Percentiles rank a stretch among this genome's conserved stretches.
Evolutionary conservation across 1,140 invertebrate species (phyloP).

Genomic region (Sipha flava): DNA sequence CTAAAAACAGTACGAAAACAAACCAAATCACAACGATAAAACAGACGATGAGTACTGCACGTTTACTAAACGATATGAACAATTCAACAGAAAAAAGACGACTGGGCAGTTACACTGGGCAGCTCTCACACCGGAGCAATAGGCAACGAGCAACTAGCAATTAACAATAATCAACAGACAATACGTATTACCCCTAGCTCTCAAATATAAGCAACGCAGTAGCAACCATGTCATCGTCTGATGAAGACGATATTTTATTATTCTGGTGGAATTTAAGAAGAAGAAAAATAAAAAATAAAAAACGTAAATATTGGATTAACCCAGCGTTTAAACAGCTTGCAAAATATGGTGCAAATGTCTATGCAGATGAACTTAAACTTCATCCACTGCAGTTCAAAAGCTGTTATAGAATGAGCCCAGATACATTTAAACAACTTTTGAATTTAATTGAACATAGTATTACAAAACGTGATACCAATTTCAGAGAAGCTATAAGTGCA

Average conservation of each 20-base stretch:
- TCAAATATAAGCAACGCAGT: background rate
- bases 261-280: background rate
- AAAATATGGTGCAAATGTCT: conserved; percentile 5
- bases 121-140: background rate
- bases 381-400: background rate
- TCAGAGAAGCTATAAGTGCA: background rate
- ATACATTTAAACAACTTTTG: background rate
- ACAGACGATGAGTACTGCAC: too few species aligned
- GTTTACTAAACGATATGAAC: too few species aligned
- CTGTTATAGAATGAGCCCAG: conserved; percentile 8
- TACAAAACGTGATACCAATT: background rate
- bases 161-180: background rate
- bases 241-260: background rate
- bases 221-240: background rate
- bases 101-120: background rate
- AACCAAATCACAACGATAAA: too few species aligned
- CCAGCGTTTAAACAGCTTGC: background rate
- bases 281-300: conserved; percentile 6
- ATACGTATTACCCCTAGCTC: background rate
- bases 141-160: background rate
- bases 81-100: too few species aligned
- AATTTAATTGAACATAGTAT: background rate
- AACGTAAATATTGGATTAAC: background rate
- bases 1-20: too few species aligned
- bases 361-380: conserved; percentile 2